These are phyloP conservation scores for Cryptus viduatorius DNA, from an alignment of 2,888 invertebrate species.

Conservation along the genomic window DNA sequence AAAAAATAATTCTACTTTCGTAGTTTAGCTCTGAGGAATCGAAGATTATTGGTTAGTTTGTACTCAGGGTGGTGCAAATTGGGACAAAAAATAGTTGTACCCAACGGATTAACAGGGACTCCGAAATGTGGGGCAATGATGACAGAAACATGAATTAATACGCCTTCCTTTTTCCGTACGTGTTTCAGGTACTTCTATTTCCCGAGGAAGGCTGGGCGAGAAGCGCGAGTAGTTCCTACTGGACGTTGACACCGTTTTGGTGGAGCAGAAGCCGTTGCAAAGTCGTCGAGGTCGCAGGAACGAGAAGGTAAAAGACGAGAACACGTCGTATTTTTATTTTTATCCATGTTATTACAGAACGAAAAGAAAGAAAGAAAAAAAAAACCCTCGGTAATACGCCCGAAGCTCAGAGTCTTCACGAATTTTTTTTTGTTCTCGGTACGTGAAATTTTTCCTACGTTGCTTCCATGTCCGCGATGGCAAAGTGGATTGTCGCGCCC, in stretches of 20 bases:
- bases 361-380: neutral
- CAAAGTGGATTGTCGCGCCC: slow-evolving; percentile 34
- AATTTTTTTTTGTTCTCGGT: neutral
- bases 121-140: too few species aligned
- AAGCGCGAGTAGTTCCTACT: slow-evolving; percentile 94
- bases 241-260: slow-evolving; percentile 95
- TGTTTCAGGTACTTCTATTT: slow-evolving; percentile 91
- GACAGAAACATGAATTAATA: slow-evolving; percentile 35
- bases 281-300: slow-evolving; percentile 93
- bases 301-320: slow-evolving; percentile 87
- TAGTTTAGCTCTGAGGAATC: too few species aligned
- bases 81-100: too few species aligned
- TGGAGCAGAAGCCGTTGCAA: slow-evolving; percentile 94
- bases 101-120: too few species aligned
- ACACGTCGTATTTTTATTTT: neutral
- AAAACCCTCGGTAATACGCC: neutral
- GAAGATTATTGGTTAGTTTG: too few species aligned
- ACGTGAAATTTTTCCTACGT: neutral
- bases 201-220: slow-evolving; percentile 96
- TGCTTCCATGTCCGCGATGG: slow-evolving; percentile 4
- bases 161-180: slow-evolving; percentile 42
- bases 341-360: slow-evolving; percentile 6
- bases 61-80: too few species aligned
- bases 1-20: too few species aligned
- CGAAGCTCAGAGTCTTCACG: neutral